phyloP scores from a whole-genome alignment of 2,797 vertebrate species.

The Mus caroli region DNA sequence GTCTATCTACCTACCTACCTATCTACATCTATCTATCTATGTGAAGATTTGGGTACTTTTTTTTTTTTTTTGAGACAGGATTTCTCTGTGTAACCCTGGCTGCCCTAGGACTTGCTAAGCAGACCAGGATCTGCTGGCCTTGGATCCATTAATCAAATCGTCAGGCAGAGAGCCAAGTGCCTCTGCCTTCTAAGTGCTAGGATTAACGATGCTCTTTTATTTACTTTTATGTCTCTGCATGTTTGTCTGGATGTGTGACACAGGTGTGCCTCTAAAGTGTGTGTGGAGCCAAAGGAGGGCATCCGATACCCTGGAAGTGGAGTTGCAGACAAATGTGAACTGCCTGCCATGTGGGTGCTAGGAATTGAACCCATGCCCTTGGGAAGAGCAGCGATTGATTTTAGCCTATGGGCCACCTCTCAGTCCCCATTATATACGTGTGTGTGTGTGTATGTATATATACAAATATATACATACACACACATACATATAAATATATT shows the following conservation, averaged over 20 bases:
- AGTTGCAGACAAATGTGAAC: background rate
- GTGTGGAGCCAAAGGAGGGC: background rate
- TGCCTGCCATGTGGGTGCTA: background rate
- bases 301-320: background rate
- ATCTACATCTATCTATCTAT: too few species aligned
- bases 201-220: background rate
- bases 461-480: too few species aligned
- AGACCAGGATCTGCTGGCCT: background rate
- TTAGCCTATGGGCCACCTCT: background rate
- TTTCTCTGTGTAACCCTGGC: background rate
- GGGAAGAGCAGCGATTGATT: background rate
- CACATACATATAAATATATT: too few species aligned
- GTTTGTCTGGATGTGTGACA: background rate
- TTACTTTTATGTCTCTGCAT: background rate
- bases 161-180: background rate
- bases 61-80: too few species aligned
- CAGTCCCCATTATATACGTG: background rate
- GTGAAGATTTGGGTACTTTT: background rate
- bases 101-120: background rate
- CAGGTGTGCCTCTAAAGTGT: background rate
- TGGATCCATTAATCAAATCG: too few species aligned
- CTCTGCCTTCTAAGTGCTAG: background rate
- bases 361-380: background rate
- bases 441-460: background rate
- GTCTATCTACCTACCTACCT: too few species aligned